These are phyloP conservation scores for Tyto alba DNA, from an alignment of 2,113 vertebrate genomes.

Conservation along the genomic window DNA sequence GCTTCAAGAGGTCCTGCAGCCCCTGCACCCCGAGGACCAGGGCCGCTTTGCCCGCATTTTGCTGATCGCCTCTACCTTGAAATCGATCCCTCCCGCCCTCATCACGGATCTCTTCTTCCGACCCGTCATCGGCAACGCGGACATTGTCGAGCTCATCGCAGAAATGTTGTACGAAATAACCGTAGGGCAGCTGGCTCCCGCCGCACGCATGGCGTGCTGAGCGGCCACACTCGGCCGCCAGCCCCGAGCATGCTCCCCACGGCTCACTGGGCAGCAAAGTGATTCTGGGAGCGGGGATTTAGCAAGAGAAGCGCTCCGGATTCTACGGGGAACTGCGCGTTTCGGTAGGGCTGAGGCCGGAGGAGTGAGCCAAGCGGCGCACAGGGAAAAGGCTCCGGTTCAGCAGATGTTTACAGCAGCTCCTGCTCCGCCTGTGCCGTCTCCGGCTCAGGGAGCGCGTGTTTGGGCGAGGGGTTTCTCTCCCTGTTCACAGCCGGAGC, in stretches of 20 bases:
- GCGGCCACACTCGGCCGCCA: accelerated
- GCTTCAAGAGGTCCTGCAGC: constrained; percentile 78
- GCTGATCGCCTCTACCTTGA: constrained; percentile 76
- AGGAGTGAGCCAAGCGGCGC: not conserved
- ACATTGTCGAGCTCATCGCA: constrained; percentile 78
- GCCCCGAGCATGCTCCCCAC: not conserved
- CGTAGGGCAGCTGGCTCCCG: not conserved
- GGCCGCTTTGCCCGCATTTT: constrained; percentile 80
- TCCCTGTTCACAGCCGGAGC: not conserved
- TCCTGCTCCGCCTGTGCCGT: not conserved
- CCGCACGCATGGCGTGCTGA: accelerated
- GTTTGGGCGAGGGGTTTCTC: not conserved
- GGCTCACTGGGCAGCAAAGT: accelerated
- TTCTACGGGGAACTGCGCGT: accelerated
- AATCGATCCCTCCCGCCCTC: constrained; percentile 77
- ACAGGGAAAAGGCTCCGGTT: accelerated
- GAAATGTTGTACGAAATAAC: constrained; percentile 81
- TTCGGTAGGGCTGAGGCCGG: not conserved
- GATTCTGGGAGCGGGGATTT: accelerated
- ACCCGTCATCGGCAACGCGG: constrained; percentile 80
- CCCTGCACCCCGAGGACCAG: constrained; percentile 71
- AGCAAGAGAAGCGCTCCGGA: not conserved
- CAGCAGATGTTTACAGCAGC: not conserved
- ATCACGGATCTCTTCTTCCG: constrained; percentile 89
- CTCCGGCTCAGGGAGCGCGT: accelerated